phyloP scores from a whole-genome alignment of 2,888 invertebrate genomes.

The Leptopilina myrica region DNA sequence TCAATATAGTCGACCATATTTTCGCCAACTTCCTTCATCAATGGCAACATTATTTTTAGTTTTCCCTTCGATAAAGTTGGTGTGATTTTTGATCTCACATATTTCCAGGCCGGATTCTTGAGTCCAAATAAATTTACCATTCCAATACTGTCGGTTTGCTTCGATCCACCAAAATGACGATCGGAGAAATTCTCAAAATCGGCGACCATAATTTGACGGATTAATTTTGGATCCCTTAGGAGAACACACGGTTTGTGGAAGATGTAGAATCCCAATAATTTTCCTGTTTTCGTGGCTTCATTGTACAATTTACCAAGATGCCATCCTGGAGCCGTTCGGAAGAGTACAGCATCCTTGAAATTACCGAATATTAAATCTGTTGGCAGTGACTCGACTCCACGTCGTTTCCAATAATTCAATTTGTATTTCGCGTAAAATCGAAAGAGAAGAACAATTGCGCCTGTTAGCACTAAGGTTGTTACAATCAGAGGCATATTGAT shows the following conservation, averaged over 20 bases:
- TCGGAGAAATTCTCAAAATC: slow-evolving; percentile 78
- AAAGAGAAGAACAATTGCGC: slow-evolving; percentile 41
- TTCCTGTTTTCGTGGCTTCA: no score
- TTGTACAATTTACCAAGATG: slow-evolving; percentile 66
- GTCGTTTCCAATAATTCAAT: slow-evolving; percentile 68
- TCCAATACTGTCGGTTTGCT: slow-evolving; percentile 74
- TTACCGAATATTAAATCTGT: slow-evolving; percentile 67
- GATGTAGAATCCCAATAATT: slow-evolving; percentile 77
- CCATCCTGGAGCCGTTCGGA: slow-evolving; percentile 67
- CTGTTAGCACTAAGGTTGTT: no score
- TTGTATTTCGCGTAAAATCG: slow-evolving; percentile 63
- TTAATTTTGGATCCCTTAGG: slow-evolving; percentile 76
- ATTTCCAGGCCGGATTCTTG: slow-evolving; percentile 79
- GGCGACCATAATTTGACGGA: slow-evolving; percentile 77
- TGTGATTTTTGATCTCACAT: slow-evolving; percentile 77
- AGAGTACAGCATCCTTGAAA: slow-evolving; percentile 67
- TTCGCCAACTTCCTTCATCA: slow-evolving; percentile 74
- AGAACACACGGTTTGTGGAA: slow-evolving; percentile 77
- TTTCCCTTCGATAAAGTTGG: slow-evolving; percentile 80
- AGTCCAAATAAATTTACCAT: slow-evolving; percentile 75
- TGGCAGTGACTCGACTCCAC: slow-evolving; percentile 65
- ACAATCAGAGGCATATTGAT: no score
- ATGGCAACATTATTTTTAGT: slow-evolving; percentile 78
- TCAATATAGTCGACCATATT: slow-evolving; percentile 67
- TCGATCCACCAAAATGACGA: slow-evolving; percentile 74